A percentile compares a stretch with the other conserved stretches of the same genome.
Evolutionary conservation across 2,113 vertebrate genomes (phyloP).

Genomic region (Brachirus orientalis): DNA sequence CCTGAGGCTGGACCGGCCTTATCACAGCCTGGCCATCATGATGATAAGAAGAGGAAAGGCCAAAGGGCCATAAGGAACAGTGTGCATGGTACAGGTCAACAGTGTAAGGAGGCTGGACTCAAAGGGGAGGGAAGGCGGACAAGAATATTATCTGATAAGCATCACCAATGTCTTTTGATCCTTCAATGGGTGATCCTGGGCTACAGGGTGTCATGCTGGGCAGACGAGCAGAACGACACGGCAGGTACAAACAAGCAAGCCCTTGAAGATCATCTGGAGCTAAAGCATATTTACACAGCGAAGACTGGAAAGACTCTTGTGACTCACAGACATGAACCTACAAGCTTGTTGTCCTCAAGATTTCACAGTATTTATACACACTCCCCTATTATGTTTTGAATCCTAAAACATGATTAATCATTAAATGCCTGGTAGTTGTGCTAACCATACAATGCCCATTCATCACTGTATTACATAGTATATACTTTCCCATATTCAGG

Average conservation of each 20-base stretch:
- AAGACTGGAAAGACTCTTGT: slow-evolving; percentile 30
- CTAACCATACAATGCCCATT: neutral
- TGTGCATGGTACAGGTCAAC: slow-evolving; percentile 72
- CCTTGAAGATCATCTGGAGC: slow-evolving; percentile 68
- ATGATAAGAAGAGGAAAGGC: slow-evolving; percentile 83
- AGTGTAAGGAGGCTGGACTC: slow-evolving; percentile 68
- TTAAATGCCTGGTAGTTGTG: neutral
- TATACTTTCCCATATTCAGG: neutral
- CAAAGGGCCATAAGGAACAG: slow-evolving; percentile 75
- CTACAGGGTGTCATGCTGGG: slow-evolving; percentile 83
- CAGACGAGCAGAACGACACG: slow-evolving; percentile 76
- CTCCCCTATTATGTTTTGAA: neutral
- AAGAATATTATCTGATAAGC: slow-evolving; percentile 82
- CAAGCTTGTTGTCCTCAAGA: slow-evolving; percentile 4
- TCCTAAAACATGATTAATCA: neutral
- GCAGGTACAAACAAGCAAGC: slow-evolving; percentile 85
- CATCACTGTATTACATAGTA: no score
- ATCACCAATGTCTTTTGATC: slow-evolving; percentile 82
- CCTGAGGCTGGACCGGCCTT: slow-evolving; percentile 70
- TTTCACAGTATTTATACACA: slow-evolving; percentile 1
- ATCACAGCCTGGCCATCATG: slow-evolving; percentile 62
- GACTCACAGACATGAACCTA: slow-evolving; percentile 28
- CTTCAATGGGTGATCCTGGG: slow-evolving; percentile 74
- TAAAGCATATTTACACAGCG: slow-evolving; percentile 63
- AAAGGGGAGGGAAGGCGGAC: slow-evolving; percentile 66